Conservation (phyloP, 1,140 invertebrate species). For the Drosophila willistoni region DNA sequence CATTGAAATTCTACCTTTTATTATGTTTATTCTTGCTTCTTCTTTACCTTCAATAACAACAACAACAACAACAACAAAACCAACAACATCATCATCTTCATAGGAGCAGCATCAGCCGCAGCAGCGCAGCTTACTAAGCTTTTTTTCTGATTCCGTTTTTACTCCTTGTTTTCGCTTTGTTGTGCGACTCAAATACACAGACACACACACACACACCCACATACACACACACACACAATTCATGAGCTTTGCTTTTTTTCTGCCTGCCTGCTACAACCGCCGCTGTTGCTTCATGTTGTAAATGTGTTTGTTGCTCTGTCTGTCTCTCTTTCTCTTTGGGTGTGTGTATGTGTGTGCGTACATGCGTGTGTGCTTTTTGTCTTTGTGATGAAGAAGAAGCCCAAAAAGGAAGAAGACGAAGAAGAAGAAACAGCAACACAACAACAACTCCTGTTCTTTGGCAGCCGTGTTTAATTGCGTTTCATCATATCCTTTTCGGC, state of each 20-base stretch:
- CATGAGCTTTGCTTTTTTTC: conserved; percentile 36
- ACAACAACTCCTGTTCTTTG: conserved; percentile 58
- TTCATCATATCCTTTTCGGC: conserved; percentile 59
- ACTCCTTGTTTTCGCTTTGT: conserved; percentile 71
- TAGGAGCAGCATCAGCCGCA: conserved; percentile 8
- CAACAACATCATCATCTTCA: conserved; percentile 11
- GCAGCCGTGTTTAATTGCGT: conserved; percentile 54
- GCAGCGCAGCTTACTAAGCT: conserved; percentile 74
- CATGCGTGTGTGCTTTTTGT: conserved; percentile 55
- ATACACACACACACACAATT: background rate
- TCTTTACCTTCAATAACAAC: conserved; percentile 39
- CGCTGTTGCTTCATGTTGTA: conserved; percentile 56
- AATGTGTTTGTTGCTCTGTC: conserved; percentile 33
- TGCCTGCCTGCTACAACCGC: conserved; percentile 42
- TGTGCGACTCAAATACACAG: conserved; percentile 14
- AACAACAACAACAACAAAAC: conserved; percentile 41
- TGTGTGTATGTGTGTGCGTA: conserved; percentile 45
- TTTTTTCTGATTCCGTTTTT: conserved; percentile 62
- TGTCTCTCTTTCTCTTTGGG: no score
- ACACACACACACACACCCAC: background rate
- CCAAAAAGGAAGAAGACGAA: conserved; percentile 32
- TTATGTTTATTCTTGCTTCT: conserved; percentile 57
- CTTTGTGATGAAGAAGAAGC: conserved; percentile 12
- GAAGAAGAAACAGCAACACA: conserved; percentile 44
- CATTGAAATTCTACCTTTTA: conserved; percentile 80